Evolutionary conservation across 2,797 vertebrate species (phyloP), one percentile per base, ranked within the genome.

Genomic region (Sebastes oblongus): DNA sequence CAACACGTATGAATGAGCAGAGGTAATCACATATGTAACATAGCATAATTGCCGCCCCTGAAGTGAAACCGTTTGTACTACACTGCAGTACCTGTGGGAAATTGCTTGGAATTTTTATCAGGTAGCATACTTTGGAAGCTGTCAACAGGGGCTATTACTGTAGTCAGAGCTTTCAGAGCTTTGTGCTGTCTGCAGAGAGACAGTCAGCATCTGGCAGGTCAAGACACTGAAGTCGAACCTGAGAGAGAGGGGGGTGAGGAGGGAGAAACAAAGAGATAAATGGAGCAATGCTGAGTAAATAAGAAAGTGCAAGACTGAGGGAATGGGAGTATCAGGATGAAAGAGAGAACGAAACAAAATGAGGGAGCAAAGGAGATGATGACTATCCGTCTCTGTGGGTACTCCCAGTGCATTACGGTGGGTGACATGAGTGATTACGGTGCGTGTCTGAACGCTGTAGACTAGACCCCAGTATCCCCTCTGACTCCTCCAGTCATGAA

Each of bases 381-480:
- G 81, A 86, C 83, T 12, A 88, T 93, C 85, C 77, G 86, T 92
- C 93, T 92, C 56, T 54, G 65, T 11, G 61, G 72, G 39, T 68
- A 81, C 85, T 89, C 86, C 81, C 75, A 77, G 85, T 90, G 81
- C 85, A 88, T 90, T 89, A 82, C 1, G 36, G 58, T 46, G 56
- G 62, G 27, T 64, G 89, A 87, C 86, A 72, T 88, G 89, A 93
- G 67, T 77, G 78, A 94, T 91, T 87, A 86, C 69, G 6, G 81
- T 86, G 72, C 10, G n/a, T 81, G 90, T 88, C 83, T 85, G 84
- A 88, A 80, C 29, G 56, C 82, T 77, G 85, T 82, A 83, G 72
- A 90, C 81, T 75, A 84, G 73, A 89, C 82, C 75, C 36, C 18
- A 16, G 83, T 81, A 64, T 84, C 83, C 72, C 82, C 59, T 80